Conservation (phyloP, 2,888 invertebrate genomes). For the Eilema depressum region DNA sequence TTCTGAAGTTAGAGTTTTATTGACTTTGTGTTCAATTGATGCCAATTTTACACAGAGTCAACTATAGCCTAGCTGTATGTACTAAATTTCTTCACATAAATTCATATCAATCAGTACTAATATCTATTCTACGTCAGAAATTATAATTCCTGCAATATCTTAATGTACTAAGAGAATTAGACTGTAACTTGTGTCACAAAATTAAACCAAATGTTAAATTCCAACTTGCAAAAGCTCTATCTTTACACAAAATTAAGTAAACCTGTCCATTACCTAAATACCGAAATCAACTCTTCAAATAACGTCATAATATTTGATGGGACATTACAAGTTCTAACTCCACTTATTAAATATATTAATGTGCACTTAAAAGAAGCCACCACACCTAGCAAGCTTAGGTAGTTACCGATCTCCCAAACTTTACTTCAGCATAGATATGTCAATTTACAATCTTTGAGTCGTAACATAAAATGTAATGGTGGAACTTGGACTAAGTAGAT, state of each 20-base stretch:
- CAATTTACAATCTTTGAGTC: slow-evolving; percentile 75
- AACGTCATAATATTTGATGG: slow-evolving; percentile 45
- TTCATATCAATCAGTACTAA: too few species aligned
- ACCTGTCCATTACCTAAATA: slow-evolving; percentile 19
- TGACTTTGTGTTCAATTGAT: not conserved
- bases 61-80: not conserved
- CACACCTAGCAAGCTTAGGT: slow-evolving; percentile 33
- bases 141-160: not conserved
- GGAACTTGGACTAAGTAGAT: slow-evolving; percentile 60
- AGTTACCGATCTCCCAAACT: slow-evolving; percentile 36
- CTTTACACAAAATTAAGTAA: slow-evolving; percentile 10
- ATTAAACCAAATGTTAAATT: not conserved
- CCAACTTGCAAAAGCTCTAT: not conserved
- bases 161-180: not conserved
- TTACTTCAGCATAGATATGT: slow-evolving; percentile 62
- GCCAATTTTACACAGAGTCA: not conserved
- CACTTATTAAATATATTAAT: slow-evolving; percentile 50
- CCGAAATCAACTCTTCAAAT: slow-evolving; percentile 19
- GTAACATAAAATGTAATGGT: slow-evolving; percentile 81
- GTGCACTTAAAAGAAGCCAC: slow-evolving; percentile 50
- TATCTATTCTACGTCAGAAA: not conserved
- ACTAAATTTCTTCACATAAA: not conserved
- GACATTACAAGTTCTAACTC: slow-evolving; percentile 50
- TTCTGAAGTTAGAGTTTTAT: not conserved
- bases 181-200: not conserved